These are phyloP conservation scores for Anoplopoma fimbria DNA, from an alignment of 2,113 vertebrate species.

Conservation along the genomic window DNA sequence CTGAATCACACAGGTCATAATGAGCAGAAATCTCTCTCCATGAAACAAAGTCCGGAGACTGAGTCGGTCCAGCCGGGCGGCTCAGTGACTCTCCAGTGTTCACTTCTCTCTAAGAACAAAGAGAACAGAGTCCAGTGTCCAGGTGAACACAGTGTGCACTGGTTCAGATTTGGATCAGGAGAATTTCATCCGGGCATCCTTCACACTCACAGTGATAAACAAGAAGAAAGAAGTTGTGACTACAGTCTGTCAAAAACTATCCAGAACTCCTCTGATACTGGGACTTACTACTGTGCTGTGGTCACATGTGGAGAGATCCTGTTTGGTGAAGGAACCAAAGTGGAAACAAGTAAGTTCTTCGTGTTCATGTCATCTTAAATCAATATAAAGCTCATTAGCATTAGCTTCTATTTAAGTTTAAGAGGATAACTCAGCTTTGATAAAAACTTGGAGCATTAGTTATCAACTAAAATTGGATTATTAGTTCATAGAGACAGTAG, in stretches of 20 bases:
- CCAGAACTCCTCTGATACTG: slow-evolving; percentile 7
- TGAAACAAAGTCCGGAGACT: slow-evolving; percentile 29
- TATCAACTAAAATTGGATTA: too few species aligned
- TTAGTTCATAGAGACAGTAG: too few species aligned
- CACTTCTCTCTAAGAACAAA: slow-evolving; percentile 36
- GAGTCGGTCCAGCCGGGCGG: slow-evolving; percentile 18
- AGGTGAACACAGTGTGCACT: slow-evolving; percentile 32
- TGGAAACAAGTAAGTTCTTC: slow-evolving; percentile 9
- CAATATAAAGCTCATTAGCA: too few species aligned
- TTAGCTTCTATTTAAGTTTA: too few species aligned
- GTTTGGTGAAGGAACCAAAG: neutral
- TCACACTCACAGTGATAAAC: slow-evolving; percentile 28
- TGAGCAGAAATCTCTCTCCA: neutral
- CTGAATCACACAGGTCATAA: slow-evolving; percentile 10
- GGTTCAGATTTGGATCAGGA: slow-evolving; percentile 54
- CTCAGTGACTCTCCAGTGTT: slow-evolving; percentile 57
- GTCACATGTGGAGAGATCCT: slow-evolving; percentile 11
- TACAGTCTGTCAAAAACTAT: slow-evolving; percentile 60
- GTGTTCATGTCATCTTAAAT: too few species aligned
- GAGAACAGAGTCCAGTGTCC: slow-evolving; percentile 31
- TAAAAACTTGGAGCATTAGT: too few species aligned
- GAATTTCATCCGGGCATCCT: slow-evolving; percentile 8
- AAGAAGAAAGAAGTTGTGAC: slow-evolving; percentile 38
- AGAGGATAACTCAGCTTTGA: too few species aligned
- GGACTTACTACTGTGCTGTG: slow-evolving; percentile 21